A percentile compares a stretch with the other conserved stretches of the same genome.
Evolutionary conservation across 2,888 invertebrate species (phyloP).

Genomic region (Ophraella communa): DNA sequence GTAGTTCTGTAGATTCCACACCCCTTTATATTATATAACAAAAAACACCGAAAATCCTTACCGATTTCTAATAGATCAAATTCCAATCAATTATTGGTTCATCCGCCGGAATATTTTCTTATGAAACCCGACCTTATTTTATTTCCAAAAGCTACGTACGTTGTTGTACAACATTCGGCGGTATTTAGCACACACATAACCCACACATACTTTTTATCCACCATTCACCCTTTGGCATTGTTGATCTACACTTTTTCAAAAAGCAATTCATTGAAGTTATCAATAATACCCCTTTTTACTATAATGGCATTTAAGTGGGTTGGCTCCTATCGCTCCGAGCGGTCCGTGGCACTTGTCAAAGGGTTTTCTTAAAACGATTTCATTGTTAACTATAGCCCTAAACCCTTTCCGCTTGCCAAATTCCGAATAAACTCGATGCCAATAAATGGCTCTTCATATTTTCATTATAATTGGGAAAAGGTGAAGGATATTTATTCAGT

Average conservation of each 20-base stretch:
- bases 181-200: slow-evolving; percentile 45
- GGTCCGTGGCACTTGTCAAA: slow-evolving; percentile 41
- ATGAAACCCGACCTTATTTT: slow-evolving; percentile 32
- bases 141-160: slow-evolving; percentile 26
- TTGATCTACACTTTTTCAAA: slow-evolving; percentile 28
- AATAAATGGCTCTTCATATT: slow-evolving; percentile 17
- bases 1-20: background rate
- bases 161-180: slow-evolving; percentile 46
- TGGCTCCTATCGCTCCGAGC: slow-evolving; percentile 33
- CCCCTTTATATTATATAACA: background rate
- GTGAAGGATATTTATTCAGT: background rate
- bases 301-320: slow-evolving; percentile 36
- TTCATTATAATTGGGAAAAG: background rate
- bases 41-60: background rate
- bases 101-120: slow-evolving; percentile 15
- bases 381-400: slow-evolving; percentile 29
- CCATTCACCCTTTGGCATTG: slow-evolving; percentile 40
- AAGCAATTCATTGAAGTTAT: slow-evolving; percentile 36
- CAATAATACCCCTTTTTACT: slow-evolving; percentile 37
- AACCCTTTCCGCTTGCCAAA: slow-evolving; percentile 36
- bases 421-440: slow-evolving; percentile 14
- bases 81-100: slow-evolving; percentile 11
- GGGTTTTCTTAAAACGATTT: slow-evolving; percentile 34
- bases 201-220: slow-evolving; percentile 33
- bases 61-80: slow-evolving; percentile 18